Conservation (phyloP, 1,140 invertebrate genomes). For the Pogonus chalceus region DNA sequence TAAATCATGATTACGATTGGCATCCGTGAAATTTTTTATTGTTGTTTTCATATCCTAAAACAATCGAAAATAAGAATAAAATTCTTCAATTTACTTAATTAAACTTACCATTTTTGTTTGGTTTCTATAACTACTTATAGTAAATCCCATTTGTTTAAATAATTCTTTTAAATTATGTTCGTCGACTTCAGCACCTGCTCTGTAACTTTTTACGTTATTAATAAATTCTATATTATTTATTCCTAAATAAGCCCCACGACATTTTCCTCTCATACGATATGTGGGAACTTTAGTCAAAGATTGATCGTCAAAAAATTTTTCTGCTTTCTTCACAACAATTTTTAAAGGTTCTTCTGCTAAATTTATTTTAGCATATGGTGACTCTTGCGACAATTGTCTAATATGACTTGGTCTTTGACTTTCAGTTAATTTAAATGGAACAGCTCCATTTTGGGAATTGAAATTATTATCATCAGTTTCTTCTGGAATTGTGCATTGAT, state of each 20-base stretch:
- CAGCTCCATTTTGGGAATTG: neutral
- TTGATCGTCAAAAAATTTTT: constrained; percentile 9
- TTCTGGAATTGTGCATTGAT: neutral
- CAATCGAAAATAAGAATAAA: neutral
- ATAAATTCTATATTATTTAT: constrained; percentile 45
- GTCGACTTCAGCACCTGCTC: constrained; percentile 41
- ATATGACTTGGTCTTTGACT: neutral
- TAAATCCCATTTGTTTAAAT: constrained; percentile 45
- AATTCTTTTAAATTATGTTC: constrained; percentile 38
- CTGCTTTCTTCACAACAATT: constrained; percentile 9
- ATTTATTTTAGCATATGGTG: neutral
- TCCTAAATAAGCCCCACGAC: constrained; percentile 45
- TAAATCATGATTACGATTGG: constrained; percentile 22
- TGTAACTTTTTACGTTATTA: constrained; percentile 19
- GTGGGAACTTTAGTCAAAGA: constrained; percentile 18
- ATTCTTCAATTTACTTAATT: constrained; percentile 21
- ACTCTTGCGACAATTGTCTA: neutral
- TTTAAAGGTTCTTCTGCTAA: neutral
- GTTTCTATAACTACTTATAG: constrained; percentile 28
- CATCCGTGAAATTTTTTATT: constrained; percentile 32
- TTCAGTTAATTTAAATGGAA: neutral
- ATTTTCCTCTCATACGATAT: constrained; percentile 42
- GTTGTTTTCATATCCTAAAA: constrained; percentile 33
- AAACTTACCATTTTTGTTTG: constrained; percentile 27
- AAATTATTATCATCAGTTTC: neutral